Base-by-base conservation (phyloP, 2,797 vertebrate genomes). In the Betta splendens region DNA sequence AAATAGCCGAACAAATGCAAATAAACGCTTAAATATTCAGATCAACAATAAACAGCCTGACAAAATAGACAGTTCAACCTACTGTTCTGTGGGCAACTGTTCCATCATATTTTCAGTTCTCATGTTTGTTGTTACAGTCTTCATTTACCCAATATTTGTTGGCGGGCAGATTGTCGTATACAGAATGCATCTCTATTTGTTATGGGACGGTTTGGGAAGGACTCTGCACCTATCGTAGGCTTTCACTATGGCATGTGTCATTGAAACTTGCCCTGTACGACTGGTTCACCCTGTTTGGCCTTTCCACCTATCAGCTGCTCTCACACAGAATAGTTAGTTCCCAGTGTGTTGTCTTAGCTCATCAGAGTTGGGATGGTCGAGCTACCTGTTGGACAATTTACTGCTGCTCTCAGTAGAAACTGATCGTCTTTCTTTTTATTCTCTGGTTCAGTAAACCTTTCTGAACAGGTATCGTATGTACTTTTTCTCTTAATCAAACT, bases 251-350 rank as follows among this genome's bases (percentile, higher is more conserved):
- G 15, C 32, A 60, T 52, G 79, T 35, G 70, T 72, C 17, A 17
- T 57, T 79, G 79, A 80, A 85, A 83, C 85, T 69, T 48, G 44
- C 31, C 87, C 52, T n/a, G 85, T 55, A 53, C 10, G 57, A 90
- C 89, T 68, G 85, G 89, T 84, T 85, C 29, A 53, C 45, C 53
- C 48, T 22, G 49, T 57, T 9, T 12, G 21, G 9, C 53, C 37
- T 57, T 47, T 50, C 69, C 62, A 58, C 81, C 75, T 83, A 72
- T 82, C 76, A 45, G 50, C 0, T 29, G 28, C 22, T 25, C 18
- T 22, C 8, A 33, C 71, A 22, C 15, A 59, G 62, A 42, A 45
- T 68, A 35, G 40, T 53, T 17, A 38, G 33, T 63, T 20, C 7
- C n/a, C 13, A 18, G 8, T 18, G 25, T 57, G 23, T 16, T 31